Base-by-base conservation (phyloP, 1,140 invertebrate genomes). In the Nylanderia fulva region DNA sequence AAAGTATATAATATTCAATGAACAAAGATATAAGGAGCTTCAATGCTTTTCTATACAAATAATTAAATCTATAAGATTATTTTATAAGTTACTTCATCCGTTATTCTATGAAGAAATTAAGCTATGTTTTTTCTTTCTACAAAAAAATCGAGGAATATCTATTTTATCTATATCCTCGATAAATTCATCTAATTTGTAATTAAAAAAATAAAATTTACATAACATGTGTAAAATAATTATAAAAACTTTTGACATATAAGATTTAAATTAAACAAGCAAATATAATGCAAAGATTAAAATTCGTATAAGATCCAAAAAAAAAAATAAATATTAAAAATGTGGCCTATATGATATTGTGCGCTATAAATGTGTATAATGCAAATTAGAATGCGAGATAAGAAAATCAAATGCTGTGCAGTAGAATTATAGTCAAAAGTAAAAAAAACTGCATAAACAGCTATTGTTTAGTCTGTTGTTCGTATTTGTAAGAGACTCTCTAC, bases 401-500 rank as follows among this genome's bases (percentile, higher is more conserved):
- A 42, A 87, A 85, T 85, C 87, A 74, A 88, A 88, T n/a, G 18
- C 24, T 68, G 58, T 54, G 66, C 52, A 39, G n/a, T 56, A 85
- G 36, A 64, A 68, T 39, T 74, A 29, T 71, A 85, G 71, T 13
- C 21, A 56, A 85, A n/a, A 48, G 2, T 29, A 54, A 52, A 48
- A 66, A 88, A 48, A 66, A 88, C 74, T 85, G 60, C 48, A 75
- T 60, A 86, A n/a, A 56, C 58, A 86, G 52, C 27, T 72, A 66
- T 58, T 58, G 68, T 88, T 76, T 71, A 82, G 64, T 85, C 76
- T 56, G 71, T 85, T 85, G 79, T 88, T 88, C 77, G 39, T 88
- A 89, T 85, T 83, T 89, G 42, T 54, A 71, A 89, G 60, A 86
- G 71, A 85, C 33, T 85, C 85, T 88, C 85, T 88, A 88, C 86